Evolutionary conservation across 53 echinoderm and acorn worm genomes (phyloP).

Genomic region (Mesocentrotus franciscanus): DNA sequence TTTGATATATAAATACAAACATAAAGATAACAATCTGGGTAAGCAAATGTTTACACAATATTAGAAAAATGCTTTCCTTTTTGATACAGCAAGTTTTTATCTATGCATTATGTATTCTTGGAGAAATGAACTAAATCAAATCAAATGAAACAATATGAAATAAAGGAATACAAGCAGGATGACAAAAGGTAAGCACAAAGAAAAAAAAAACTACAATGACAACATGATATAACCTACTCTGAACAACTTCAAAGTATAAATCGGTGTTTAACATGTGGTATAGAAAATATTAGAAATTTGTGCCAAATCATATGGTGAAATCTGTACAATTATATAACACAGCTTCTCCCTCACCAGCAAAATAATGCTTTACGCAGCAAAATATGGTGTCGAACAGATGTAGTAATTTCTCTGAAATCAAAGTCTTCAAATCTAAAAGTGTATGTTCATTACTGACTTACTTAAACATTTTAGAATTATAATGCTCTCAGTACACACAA

Average conservation of each 20-base stretch:
- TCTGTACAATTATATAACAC: constrained; percentile 4
- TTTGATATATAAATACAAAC: not conserved
- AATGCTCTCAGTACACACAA: not conserved
- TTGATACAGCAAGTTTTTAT: not conserved
- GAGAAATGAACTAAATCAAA: not conserved
- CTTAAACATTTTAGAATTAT: not conserved
- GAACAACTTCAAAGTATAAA: not conserved
- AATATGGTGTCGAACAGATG: not conserved
- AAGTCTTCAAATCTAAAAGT: not conserved
- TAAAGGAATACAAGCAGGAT: not conserved
- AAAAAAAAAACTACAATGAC: not conserved
- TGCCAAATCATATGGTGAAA: not conserved
- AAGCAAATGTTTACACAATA: not conserved
- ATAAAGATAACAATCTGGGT: not conserved
- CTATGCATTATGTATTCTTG: not conserved
- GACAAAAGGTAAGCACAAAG: not conserved
- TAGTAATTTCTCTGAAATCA: not conserved
- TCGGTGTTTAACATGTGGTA: not conserved
- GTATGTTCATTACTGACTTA: not conserved
- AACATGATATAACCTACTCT: not conserved
- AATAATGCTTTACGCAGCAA: not conserved
- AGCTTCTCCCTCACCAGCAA: not conserved
- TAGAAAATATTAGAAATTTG: not conserved
- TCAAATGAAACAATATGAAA: not conserved
- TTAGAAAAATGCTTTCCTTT: not conserved